Evolutionary conservation across 37 sponge, comb jelly and placozoan genomes (phyloP).

Genomic region (Hexactinellida sp.): DNA sequence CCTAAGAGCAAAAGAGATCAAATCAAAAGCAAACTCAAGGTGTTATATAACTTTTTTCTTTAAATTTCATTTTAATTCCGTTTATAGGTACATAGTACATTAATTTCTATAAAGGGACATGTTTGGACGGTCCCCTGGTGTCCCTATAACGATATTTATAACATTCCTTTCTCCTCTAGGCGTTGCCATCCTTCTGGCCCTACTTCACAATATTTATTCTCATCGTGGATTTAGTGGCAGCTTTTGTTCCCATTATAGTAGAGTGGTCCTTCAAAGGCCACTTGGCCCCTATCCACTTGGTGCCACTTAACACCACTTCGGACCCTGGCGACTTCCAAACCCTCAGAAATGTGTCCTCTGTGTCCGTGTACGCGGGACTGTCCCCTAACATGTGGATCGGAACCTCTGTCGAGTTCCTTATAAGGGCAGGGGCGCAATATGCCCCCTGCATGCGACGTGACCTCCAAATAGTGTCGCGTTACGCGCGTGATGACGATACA

Average conservation of each 20-base stretch:
- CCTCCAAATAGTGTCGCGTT: slow-evolving; percentile 35
- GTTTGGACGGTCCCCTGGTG: too few relatives aligned
- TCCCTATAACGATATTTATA: not conserved
- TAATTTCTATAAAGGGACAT: too few relatives aligned
- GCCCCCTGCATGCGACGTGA: slow-evolving; percentile 91
- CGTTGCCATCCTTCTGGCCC: slow-evolving; percentile 81
- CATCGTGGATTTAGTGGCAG: slow-evolving; percentile 43
- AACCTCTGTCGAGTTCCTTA: slow-evolving; percentile 37
- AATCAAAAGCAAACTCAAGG: not conserved
- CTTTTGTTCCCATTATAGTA: slow-evolving; percentile 26
- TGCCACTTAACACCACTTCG: slow-evolving; percentile 18
- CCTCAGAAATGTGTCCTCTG: slow-evolving; percentile 22
- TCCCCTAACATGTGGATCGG: slow-evolving; percentile 83
- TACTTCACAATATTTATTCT: slow-evolving; percentile 63
- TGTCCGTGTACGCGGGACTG: slow-evolving; percentile 24
- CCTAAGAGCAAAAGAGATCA: not conserved
- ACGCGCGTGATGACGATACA: slow-evolving; percentile 16
- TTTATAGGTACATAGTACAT: too few relatives aligned
- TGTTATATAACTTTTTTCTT: not conserved
- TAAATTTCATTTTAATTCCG: not conserved
- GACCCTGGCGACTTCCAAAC: not conserved
- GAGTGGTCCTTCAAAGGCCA: slow-evolving; percentile 36
- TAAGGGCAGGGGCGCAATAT: slow-evolving; percentile 71
- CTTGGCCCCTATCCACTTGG: slow-evolving; percentile 16
- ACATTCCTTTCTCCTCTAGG: slow-evolving; percentile 23